Evolutionary conservation across 2,113 vertebrate species (phyloP).

Genomic region (Shinisaurus crocodilurus): DNA sequence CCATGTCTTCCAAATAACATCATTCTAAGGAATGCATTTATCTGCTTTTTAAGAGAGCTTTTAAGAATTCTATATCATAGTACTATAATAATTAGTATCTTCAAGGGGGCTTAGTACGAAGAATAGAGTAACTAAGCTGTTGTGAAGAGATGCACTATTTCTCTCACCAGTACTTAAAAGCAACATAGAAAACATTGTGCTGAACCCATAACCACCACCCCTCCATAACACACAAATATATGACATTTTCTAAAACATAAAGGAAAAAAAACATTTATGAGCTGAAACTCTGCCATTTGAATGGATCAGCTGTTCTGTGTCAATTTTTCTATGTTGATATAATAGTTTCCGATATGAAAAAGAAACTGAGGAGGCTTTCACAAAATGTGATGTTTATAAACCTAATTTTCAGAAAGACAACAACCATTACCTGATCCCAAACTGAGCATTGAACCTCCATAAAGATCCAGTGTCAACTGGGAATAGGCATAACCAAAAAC

Average conservation of each 20-base stretch:
- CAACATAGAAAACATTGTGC: neutral
- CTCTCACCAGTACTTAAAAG: neutral
- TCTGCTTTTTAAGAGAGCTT: neutral
- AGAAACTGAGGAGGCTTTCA: neutral
- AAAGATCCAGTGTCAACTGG: constrained; percentile 92
- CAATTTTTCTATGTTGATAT: neutral
- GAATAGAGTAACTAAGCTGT: neutral
- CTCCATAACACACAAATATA: neutral
- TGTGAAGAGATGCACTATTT: constrained; percentile 4
- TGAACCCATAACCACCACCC: neutral
- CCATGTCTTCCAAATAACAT: neutral
- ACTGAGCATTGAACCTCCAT: constrained; percentile 92
- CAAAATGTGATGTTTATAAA: neutral
- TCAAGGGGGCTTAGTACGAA: constrained; percentile 41
- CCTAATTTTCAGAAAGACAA: constrained; percentile 24
- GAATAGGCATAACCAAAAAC: constrained; percentile 95
- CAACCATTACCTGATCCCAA: constrained; percentile 80
- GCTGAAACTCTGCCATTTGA: neutral
- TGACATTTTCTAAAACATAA: neutral
- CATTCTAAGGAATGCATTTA: neutral
- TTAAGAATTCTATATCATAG: neutral
- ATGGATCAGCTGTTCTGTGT: neutral
- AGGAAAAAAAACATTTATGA: neutral
- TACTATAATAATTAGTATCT: constrained; percentile 32
- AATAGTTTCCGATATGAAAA: neutral